phyloP scores from a whole-genome alignment of 2,113 vertebrate genomes.

The Tylochromis polylepis region DNA sequence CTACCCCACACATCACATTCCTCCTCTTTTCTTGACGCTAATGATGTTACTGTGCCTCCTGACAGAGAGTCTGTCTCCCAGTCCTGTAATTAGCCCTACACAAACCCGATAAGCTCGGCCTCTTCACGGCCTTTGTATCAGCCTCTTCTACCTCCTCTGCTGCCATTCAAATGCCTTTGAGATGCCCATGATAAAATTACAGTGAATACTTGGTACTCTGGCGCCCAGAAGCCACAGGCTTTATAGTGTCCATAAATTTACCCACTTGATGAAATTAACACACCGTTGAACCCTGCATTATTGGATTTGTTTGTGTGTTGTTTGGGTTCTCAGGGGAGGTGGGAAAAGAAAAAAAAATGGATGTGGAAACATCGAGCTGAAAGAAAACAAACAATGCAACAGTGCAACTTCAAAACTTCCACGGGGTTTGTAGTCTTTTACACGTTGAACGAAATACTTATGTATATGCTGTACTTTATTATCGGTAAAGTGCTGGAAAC shows the following conservation, averaged over 20 bases:
- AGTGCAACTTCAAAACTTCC: background rate
- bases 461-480: background rate
- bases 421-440: background rate
- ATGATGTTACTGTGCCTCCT: conserved; percentile 31
- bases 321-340: background rate
- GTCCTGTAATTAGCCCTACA: conserved; percentile 40
- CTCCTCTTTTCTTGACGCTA: conserved; percentile 4
- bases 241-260: conserved; percentile 31
- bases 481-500: background rate
- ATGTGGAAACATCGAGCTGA: background rate
- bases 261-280: conserved; percentile 62
- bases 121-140: background rate
- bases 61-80: conserved; percentile 28
- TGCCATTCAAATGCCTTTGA: conserved; percentile 30
- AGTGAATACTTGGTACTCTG: background rate
- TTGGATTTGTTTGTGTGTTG: conserved; percentile 28
- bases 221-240: conserved; percentile 12
- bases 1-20: background rate
- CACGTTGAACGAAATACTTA: background rate
- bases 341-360: background rate
- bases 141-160: conserved; percentile 7
- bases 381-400: background rate
- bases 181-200: conserved; percentile 38
- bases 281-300: conserved; percentile 32
- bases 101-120: conserved; percentile 29